Percentiles rank a stretch among this genome's conserved stretches.
Conservation (phyloP, 2,797 vertebrate species). For the Pachyuromys duprasi region DNA sequence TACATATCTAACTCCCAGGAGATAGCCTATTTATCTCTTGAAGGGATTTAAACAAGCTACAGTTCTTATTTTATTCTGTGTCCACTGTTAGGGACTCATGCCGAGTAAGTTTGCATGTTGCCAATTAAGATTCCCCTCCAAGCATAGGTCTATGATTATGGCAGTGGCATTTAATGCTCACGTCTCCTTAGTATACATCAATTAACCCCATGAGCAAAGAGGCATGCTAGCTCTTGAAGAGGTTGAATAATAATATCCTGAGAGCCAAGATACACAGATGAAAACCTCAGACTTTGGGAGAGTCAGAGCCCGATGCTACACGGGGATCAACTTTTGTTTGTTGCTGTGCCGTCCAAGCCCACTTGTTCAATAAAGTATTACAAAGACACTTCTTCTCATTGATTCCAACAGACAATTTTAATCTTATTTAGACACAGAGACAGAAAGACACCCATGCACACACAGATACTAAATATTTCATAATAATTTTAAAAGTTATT, state of each 20-base stretch:
- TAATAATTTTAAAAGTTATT: too few species aligned
- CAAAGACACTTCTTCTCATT: background rate
- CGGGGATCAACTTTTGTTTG: background rate
- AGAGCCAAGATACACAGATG: constrained; percentile 49
- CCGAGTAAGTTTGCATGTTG: constrained; percentile 84
- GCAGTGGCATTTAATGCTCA: constrained; percentile 84
- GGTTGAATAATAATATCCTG: constrained; percentile 68
- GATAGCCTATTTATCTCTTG: constrained; percentile 84
- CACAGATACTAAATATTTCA: background rate
- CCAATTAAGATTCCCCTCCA: constrained; percentile 83
- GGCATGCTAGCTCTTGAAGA: constrained; percentile 76
- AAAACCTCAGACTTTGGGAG: background rate
- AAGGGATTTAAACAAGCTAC: constrained; percentile 86
- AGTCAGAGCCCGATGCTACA: background rate
- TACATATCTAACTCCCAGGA: constrained; percentile 78
- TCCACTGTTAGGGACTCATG: constrained; percentile 84
- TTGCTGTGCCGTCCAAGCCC: background rate
- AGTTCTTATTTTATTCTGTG: constrained; percentile 87
- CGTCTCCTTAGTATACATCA: constrained; percentile 79
- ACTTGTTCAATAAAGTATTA: background rate
- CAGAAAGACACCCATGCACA: background rate
- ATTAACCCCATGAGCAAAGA: constrained; percentile 79
- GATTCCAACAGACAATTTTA: background rate
- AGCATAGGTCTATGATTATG: constrained; percentile 85
- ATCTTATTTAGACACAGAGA: background rate